These are phyloP conservation scores for Columba livia DNA, from an alignment of 2,113 vertebrate species.

Conservation along the genomic window DNA sequence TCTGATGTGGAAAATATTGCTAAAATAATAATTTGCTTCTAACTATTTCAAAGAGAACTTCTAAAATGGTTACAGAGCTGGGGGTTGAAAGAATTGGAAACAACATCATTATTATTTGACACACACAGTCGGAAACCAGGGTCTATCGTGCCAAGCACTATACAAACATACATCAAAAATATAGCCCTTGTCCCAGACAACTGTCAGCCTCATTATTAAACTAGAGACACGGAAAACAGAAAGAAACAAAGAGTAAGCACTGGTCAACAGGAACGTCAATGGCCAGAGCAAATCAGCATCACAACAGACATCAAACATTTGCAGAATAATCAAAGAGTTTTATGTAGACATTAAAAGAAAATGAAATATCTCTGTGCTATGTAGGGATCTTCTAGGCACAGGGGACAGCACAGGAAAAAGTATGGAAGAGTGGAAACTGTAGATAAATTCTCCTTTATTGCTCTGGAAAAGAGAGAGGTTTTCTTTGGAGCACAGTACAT, in stretches of 20 bases:
- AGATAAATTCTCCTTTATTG: neutral
- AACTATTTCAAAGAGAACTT: neutral
- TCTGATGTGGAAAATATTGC: neutral
- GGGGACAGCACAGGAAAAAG: neutral
- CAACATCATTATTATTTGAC: neutral
- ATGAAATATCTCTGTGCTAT: neutral
- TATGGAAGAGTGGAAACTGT: neutral
- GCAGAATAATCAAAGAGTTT: neutral
- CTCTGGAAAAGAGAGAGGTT: neutral
- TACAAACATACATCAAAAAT: conserved; percentile 6
- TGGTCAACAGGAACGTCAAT: neutral
- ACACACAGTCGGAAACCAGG: neutral
- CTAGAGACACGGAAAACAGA: neutral
- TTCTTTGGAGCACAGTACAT: neutral
- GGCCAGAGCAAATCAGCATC: neutral
- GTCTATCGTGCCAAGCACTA: neutral
- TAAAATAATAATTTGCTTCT: neutral
- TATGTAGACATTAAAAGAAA: neutral
- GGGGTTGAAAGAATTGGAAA: conserved; percentile 5
- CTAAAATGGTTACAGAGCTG: neutral
- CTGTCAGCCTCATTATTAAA: neutral
- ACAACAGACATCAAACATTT: neutral
- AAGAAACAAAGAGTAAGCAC: neutral
- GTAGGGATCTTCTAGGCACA: neutral
- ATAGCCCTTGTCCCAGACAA: neutral